Evolutionary conservation across 2,113 vertebrate genomes (phyloP), one percentile per base, ranked within the genome.

Genomic region (Bubo bubo): DNA sequence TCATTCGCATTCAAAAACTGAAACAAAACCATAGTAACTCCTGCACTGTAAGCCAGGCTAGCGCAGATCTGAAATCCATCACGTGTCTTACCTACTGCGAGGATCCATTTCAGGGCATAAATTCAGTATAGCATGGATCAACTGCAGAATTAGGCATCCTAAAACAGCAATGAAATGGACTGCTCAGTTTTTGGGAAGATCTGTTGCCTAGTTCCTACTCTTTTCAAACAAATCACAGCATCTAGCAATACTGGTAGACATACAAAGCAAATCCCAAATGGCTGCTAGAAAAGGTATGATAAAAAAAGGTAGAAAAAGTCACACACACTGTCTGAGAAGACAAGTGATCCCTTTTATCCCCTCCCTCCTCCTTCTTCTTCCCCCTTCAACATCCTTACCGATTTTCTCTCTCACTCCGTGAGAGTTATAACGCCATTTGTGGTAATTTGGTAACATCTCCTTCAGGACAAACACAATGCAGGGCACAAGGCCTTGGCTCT

Each of bases 401-500:
- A 99, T 99, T 93, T 98, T 98, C 76, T 99, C 99, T 91, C 99
- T 98, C 88, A 99, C 98, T 26, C 99, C 99, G 2, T 99, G 99
- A 49, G 98, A 98, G 97, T 99, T 99, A 68, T 99, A 99, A 66
- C 99, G 99, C 99, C 99, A 99, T 94, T 99, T 99, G 94, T 99
- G 99, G 88, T 99, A 99, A 4, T 99, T 99, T 30, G 99, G 99
- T 85, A 99, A 98, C 99, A 99, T 99, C 97, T 99, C 99, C 96
- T 99, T 99, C 41, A 99, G 96, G 72, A 99, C 99, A 88, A 99
- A 99, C 90, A 99, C 98, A 37, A 99, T 98, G 84, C 99, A 99
- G 19, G 99, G 99, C 87, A 99, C 98, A 45, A 99, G 98, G 10
- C 99, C 99, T 97, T 99, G 99, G 97, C 98, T 99, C 97, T 99